Percentiles rank a stretch among this genome's conserved stretches.
phyloP scores from a whole-genome alignment of 2,797 vertebrate genomes.

The Kryptopterus vitreolus region DNA sequence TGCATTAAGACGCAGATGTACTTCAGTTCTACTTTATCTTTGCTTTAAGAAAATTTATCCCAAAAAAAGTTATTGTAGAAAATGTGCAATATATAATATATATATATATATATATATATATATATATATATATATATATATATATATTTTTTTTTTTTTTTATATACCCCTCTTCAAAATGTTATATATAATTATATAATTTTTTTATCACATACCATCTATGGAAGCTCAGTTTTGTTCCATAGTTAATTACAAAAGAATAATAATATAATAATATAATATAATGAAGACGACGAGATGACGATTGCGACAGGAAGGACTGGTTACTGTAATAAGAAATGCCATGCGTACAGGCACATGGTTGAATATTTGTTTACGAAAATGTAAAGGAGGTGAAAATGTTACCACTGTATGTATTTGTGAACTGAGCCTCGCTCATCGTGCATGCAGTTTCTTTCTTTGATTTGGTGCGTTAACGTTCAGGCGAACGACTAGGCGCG shows the following conservation, averaged over 20 bases:
- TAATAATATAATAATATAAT: no score
- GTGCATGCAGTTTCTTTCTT: conserved; percentile 62
- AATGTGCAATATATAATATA: conserved; percentile 82
- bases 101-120: no score
- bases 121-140: no score
- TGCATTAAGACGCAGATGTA: neutral
- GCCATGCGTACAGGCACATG: neutral
- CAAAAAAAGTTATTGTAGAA: conserved; percentile 60
- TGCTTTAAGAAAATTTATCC: conserved; percentile 58
- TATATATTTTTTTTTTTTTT: conserved; percentile 62
- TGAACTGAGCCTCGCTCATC: conserved; percentile 37
- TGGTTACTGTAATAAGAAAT: conserved; percentile 4
- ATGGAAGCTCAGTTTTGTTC: conserved; percentile 45
- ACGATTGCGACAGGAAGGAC: neutral
- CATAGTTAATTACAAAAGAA: conserved; percentile 32
- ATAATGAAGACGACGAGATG: neutral
- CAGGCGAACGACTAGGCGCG: neutral
- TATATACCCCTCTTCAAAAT: neutral
- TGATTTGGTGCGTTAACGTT: conserved; percentile 50
- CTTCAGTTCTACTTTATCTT: neutral
- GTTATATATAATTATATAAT: no score
- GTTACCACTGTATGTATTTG: conserved; percentile 33
- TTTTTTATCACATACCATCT: conserved; percentile 66
- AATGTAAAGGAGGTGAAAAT: conserved; percentile 15
- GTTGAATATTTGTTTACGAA: conserved; percentile 35